Percentiles rank a stretch among this genome's conserved stretches.
phyloP scores from a whole-genome alignment of 2,888 invertebrate species.

The Harmothoe impar region DNA sequence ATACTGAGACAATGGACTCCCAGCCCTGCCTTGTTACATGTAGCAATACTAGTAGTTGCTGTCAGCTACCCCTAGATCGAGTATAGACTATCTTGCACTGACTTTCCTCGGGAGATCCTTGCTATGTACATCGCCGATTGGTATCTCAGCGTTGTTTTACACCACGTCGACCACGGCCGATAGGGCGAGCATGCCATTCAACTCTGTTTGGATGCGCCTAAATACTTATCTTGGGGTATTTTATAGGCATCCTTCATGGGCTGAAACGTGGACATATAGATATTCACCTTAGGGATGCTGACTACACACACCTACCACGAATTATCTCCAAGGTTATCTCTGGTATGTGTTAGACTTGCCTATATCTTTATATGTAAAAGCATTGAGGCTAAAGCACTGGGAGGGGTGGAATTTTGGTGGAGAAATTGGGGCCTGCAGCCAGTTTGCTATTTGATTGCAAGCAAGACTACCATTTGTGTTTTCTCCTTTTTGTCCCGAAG shows the following conservation, averaged over 20 bases:
- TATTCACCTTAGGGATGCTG: neutral
- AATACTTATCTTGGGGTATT: conserved; percentile 5
- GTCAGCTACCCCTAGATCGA: too few species aligned
- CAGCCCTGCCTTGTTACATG: too few species aligned
- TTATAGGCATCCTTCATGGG: neutral
- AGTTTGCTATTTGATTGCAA: too few species aligned
- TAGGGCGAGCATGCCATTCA: neutral
- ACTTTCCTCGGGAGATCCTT: neutral
- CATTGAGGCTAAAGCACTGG: too few species aligned
- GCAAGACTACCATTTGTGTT: too few species aligned
- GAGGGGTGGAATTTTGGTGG: too few species aligned
- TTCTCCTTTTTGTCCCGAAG: too few species aligned
- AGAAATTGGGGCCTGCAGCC: too few species aligned
- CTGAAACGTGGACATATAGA: neutral
- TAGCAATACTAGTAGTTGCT: too few species aligned
- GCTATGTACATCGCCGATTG: conserved; percentile 34
- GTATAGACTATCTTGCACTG: too few species aligned
- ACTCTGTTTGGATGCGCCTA: neutral
- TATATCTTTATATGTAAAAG: too few species aligned
- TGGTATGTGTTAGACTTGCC: neutral
- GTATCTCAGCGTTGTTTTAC: conserved; percentile 37
- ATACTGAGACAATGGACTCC: too few species aligned
- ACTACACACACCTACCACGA: neutral
- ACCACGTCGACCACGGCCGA: neutral
- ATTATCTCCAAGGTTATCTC: neutral